Conservation (phyloP, 2,888 invertebrate species). For the Portevinia maculata region DNA sequence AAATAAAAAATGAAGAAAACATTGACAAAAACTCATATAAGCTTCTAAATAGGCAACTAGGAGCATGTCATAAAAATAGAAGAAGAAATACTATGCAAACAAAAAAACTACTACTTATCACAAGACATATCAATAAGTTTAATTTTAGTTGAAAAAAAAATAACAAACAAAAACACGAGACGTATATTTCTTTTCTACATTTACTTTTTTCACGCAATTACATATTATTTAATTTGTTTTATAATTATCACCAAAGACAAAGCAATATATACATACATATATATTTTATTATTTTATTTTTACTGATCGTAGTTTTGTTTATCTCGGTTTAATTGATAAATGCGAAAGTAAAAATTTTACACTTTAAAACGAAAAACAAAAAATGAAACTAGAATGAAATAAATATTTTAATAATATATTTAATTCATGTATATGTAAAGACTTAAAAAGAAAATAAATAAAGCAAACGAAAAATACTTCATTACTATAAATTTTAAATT, state of each 20-base stretch:
- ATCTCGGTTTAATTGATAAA: neutral
- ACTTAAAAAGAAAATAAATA: conserved; percentile 7
- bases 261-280: conserved; percentile 53
- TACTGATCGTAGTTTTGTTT: conserved; percentile 14
- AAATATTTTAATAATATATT: conserved; percentile 5
- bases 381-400: neutral
- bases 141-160: conserved; percentile 37
- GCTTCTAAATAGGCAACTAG: no score
- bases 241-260: conserved; percentile 67
- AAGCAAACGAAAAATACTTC: conserved; percentile 28
- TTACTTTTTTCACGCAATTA: conserved; percentile 24
- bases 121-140: conserved; percentile 71
- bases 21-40: neutral
- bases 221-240: conserved; percentile 29
- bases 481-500: conserved; percentile 21
- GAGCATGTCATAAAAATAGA: no score
- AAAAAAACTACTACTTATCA: conserved; percentile 48
- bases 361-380: neutral
- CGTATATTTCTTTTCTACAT: conserved; percentile 1
- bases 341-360: no score
- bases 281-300: conserved; percentile 42
- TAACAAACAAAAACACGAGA: conserved; percentile 1
- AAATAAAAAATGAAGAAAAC: conserved; percentile 3
- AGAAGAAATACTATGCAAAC: no score
- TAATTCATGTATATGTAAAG: conserved; percentile 29